Base-by-base conservation (phyloP, 2,888 invertebrate species). In the Eupithecia insigniata region DNA sequence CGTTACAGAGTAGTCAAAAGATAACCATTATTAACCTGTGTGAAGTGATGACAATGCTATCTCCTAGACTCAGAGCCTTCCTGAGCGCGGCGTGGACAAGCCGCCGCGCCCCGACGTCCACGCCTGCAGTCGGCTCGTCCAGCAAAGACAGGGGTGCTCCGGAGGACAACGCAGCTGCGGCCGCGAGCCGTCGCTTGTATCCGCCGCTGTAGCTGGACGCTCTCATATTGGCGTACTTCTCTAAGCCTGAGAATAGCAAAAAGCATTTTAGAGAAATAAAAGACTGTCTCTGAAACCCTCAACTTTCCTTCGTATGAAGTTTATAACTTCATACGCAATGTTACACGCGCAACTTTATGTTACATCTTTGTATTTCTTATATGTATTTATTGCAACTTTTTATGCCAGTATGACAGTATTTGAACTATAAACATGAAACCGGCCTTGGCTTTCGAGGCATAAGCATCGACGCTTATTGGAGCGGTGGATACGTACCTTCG, bases 101-200 rank as follows among this genome's bases (percentile, higher is more conserved):
- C 46, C 96, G 90, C 65, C 96, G 88, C 14, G 96, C 96, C 51
- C 95, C 94, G 32, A 96, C 96, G 93, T 97, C 96, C 0, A 96
- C 96, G 1, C 96, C 96, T 3, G 96, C 95, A 3, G 96, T 96
- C 26, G 97, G 97, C 88, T 97, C 97, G 89, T 97, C 97, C 78
- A 97, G 90, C 76, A 97, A 94, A 34, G 97, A 95, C 46, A 97
- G 30, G 95, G 96, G 67, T 78, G 96, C 95, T 30, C 96, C 96
- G 3, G 76, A 72, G 51, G 77, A 77, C 71, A 87, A 76, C 60
- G 85, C 85, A 0, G 80, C 80, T 3, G 83, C 85, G 1, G 84
- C 79, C 4, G 83, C 83, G 58, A 88, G 82, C 64, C 97, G 96
- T 76, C 97, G 95, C 43, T 96, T 96, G 81, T 97, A 95, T 0